A percentile compares a stretch with the other conserved stretches of the same genome.
Evolutionary conservation across 2,113 vertebrate genomes (phyloP).

Genomic region (Protobothrops flavoviridis): DNA sequence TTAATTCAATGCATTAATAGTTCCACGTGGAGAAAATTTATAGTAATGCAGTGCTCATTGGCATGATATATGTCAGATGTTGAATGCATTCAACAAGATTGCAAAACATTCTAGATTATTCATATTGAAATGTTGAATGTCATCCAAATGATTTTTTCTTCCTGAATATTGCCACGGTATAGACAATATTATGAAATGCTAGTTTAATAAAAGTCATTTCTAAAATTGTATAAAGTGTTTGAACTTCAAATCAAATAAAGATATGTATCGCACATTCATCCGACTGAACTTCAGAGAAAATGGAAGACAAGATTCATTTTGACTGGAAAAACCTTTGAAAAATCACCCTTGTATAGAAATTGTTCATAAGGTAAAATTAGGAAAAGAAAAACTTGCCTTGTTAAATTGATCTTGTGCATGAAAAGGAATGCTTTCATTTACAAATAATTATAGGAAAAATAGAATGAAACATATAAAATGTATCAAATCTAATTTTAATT

Average conservation of each 20-base stretch:
- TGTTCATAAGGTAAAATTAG: not conserved
- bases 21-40: slow-evolving; percentile 61
- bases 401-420: not conserved
- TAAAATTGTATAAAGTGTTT: slow-evolving; percentile 15
- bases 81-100: slow-evolving; percentile 59
- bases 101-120: slow-evolving; percentile 55
- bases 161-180: slow-evolving; percentile 58
- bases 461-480: not conserved
- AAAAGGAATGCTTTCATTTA: not conserved
- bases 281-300: not conserved
- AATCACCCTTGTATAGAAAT: not conserved
- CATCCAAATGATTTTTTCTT: slow-evolving; percentile 57
- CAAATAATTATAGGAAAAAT: not conserved
- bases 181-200: slow-evolving; percentile 62
- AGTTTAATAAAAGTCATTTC: slow-evolving; percentile 64
- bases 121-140: slow-evolving; percentile 58
- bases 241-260: not conserved
- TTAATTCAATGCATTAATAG: slow-evolving; percentile 56
- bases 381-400: not conserved
- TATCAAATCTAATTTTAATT: not conserved
- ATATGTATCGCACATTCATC: not conserved
- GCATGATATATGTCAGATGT: slow-evolving; percentile 68
- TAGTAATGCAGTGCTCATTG: slow-evolving; percentile 59
- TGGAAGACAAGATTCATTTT: not conserved
- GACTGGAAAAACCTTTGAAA: not conserved